phyloP scores from a whole-genome alignment of 2,113 vertebrate species.

The Chrysemys picta region DNA sequence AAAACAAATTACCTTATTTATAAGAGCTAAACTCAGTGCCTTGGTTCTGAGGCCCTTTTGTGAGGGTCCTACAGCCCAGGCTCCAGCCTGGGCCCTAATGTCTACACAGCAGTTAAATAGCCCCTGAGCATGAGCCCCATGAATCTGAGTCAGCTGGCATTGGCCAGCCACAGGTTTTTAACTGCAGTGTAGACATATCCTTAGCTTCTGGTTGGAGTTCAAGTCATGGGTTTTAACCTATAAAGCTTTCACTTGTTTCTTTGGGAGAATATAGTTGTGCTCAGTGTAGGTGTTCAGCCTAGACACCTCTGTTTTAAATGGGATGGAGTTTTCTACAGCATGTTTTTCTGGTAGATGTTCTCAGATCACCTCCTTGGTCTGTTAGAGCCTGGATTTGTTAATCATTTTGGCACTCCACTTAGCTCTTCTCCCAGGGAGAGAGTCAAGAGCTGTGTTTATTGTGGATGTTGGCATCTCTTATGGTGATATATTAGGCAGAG shows the following conservation, averaged over 20 bases:
- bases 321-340: neutral
- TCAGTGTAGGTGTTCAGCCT: neutral
- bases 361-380: neutral
- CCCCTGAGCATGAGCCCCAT: neutral
- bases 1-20: no score
- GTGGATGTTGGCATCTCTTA: neutral
- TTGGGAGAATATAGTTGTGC: neutral
- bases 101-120: no score
- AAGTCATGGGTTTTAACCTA: neutral
- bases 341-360: neutral
- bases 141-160: neutral
- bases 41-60: no score
- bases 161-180: neutral
- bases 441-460: neutral
- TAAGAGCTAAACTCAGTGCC: no score
- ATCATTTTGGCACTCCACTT: neutral
- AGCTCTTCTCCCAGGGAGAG: slow-evolving; percentile 20
- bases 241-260: neutral
- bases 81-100: no score
- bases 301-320: neutral
- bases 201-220: rapidly evolving
- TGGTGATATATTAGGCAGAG: neutral
- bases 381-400: neutral
- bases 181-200: neutral
- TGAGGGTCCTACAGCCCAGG: no score